Evolutionary conservation across 2,888 invertebrate species (phyloP), one percentile per base, ranked within the genome.

Genomic region (Cephus sareptanus): DNA sequence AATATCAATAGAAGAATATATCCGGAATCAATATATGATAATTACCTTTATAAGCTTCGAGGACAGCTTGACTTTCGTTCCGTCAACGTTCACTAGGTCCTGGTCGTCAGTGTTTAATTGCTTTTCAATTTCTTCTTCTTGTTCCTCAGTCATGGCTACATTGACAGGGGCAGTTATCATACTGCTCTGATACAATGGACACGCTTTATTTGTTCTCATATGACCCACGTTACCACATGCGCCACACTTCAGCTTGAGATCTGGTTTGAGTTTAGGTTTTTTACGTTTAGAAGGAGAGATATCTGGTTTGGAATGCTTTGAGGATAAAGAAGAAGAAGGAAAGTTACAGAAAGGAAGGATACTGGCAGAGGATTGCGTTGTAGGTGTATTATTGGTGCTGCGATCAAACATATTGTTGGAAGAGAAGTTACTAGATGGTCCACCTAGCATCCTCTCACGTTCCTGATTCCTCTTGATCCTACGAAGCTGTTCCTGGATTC

Each of bases 391-490:
- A 74, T 85, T 86, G 79, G 81, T 87, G 74, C 86, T 88, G 37
- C 86, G 88, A 79, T 87, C 89, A 34, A 88, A 87, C 31, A 86
- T 82, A 74, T 80, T 85, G 23, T 81, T 82, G 3, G 86, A 82
- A 23, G 79, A 81, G 6, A 77, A 68, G 31, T 75, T 84, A 33
- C 91, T 90, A 1, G 92, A 91, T 0, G 91, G 92, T 79, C 93
- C 93, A 9, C 94, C 93, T 9, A 95, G 94, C 77, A 95, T 92
- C 76, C 95, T 93, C 88, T 96, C 96, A 13, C 96, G 94, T 89
- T 97, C 98, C 90, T 98, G 98, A 92, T 99, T 98, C 73, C 98
- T 94, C 90, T 98, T 98, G 81, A 99, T 97, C 86, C 99, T 94
- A 77, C 99, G 93, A 81, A 99, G 91, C 92, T 99, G 99, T 91